These are phyloP conservation scores for Panagrolaimus sp. DNA, from an alignment of 1,140 invertebrate species.

Conservation along the genomic window DNA sequence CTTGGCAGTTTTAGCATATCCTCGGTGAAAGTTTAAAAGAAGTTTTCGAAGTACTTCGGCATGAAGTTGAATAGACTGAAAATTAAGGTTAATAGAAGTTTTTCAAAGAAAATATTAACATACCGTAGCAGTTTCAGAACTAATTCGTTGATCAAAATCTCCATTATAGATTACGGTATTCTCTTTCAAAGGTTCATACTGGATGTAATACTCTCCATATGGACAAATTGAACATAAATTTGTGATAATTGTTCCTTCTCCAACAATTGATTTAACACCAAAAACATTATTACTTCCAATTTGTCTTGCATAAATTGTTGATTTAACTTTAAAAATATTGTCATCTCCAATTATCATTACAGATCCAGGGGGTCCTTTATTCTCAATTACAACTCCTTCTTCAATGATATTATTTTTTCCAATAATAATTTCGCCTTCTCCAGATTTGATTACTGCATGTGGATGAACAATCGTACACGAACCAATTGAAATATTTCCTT, in stretches of 20 bases:
- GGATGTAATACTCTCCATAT: conserved; percentile 24
- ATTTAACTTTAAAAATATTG: conserved; percentile 36
- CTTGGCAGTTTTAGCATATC: too few relatives aligned
- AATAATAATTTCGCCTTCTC: conserved; percentile 34
- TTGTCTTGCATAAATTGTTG: conserved; percentile 26
- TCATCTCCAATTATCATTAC: conserved; percentile 36
- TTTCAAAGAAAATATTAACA: background rate
- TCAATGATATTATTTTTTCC: conserved; percentile 39
- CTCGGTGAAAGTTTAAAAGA: too few relatives aligned
- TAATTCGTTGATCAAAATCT: conserved; percentile 29
- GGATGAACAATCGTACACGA: conserved; percentile 29
- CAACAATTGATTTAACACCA: conserved; percentile 27
- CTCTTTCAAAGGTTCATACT: conserved; percentile 23
- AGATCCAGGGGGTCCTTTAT: conserved; percentile 20
- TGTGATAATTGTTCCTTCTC: conserved; percentile 25
- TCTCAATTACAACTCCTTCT: conserved; percentile 32
- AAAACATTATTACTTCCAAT: conserved; percentile 39
- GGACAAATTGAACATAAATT: conserved; percentile 36
- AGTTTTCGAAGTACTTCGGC: too few relatives aligned
- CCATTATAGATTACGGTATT: conserved; percentile 23
- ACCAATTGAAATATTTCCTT: conserved; percentile 22
- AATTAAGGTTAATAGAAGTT: too few relatives aligned
- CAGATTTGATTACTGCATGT: conserved; percentile 27
- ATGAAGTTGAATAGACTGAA: too few relatives aligned
- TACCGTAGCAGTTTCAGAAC: conserved; percentile 17